phyloP scores from a whole-genome alignment of 2,888 invertebrate genomes.

The Lacanobia wlatinum region DNA sequence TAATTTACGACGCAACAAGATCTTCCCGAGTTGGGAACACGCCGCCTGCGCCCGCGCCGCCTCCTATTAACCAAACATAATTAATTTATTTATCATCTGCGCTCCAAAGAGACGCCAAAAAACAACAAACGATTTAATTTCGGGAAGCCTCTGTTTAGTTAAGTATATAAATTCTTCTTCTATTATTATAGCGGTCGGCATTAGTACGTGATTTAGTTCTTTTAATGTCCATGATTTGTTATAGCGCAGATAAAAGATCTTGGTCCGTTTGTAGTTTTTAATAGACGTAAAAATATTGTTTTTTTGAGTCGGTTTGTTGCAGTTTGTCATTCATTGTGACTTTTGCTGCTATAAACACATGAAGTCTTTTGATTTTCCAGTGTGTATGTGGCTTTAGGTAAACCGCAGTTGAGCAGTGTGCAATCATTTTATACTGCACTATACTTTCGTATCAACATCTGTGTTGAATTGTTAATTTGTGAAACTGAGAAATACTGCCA shows the following conservation, averaged over 20 bases:
- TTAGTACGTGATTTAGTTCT: constrained; percentile 75
- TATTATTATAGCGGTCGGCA: constrained; percentile 80
- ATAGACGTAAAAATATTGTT: constrained; percentile 64
- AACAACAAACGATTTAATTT: constrained; percentile 78
- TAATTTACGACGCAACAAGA: constrained; percentile 61
- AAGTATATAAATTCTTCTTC: constrained; percentile 63
- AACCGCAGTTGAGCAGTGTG: constrained; percentile 16
- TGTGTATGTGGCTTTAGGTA: constrained; percentile 29
- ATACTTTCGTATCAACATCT: neutral
- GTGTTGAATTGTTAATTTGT: constrained; percentile 26
- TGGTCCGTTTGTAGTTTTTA: constrained; percentile 67
- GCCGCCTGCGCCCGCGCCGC: constrained; percentile 67
- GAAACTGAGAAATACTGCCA: constrained; percentile 25
- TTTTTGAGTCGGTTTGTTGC: constrained; percentile 47
- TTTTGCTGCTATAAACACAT: constrained; percentile 33
- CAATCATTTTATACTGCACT: constrained; percentile 2
- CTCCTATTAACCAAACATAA: constrained; percentile 87
- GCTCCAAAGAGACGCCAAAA: constrained; percentile 70
- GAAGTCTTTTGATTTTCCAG: constrained; percentile 21
- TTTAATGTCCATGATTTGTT: constrained; percentile 73
- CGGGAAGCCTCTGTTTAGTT: constrained; percentile 66
- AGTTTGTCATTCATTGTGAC: constrained; percentile 46
- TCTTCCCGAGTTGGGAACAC: constrained; percentile 60
- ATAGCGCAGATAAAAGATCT: constrained; percentile 70
- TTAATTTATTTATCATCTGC: constrained; percentile 85